Evolutionary conservation across 2,113 vertebrate species (phyloP), one percentile per base, ranked within the genome.

Genomic region (Eurypyga helias): DNA sequence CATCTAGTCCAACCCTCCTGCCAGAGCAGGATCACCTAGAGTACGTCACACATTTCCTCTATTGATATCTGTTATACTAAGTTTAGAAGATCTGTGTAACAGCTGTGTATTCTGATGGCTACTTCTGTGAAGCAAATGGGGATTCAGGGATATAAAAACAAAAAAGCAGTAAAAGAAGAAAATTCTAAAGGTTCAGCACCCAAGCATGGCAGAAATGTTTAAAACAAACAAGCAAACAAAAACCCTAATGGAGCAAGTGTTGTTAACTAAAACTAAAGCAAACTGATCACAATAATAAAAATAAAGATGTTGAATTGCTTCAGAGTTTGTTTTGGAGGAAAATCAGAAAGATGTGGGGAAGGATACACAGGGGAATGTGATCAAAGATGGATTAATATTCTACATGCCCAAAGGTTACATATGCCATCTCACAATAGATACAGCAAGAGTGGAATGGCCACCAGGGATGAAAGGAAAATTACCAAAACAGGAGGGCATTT

Each of bases 311-410:
- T 48, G 24, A 86, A 89, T 75, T 90, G 6, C 16, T 90, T 83
- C 65, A 57, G 25, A 78, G 24, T 52, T 93, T 91, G 72, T 83
- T 90, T 49, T 82, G 69, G 36, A 93, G 25, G 31, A 92, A 93
- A 95, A 93, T 38, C 61, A 82, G 70, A 80, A 94, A 89, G 11
- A 43, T 84, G 6, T 80, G 57, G 55, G 33, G 48, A 89, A 92
- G 21, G 9, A 76, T 71, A 76, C 61, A 41, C 41, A 61, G 7
- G 52, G 36, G 77, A 87, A 87, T 54, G 13, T 1, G 8, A 93
- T 87, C 69, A 89, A 93, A 95, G 76, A 75, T 13, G 17, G 66
- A 89, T 92, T 93, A 71, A 84, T 92, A 95, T 69, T 89, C 65
- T 87, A 52, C 45, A 61, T 76, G 65, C 48, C 80, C 69, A 79